Evolutionary conservation across 2,888 invertebrate genomes (phyloP).

Genomic region (Drosophila kambysellisi): DNA sequence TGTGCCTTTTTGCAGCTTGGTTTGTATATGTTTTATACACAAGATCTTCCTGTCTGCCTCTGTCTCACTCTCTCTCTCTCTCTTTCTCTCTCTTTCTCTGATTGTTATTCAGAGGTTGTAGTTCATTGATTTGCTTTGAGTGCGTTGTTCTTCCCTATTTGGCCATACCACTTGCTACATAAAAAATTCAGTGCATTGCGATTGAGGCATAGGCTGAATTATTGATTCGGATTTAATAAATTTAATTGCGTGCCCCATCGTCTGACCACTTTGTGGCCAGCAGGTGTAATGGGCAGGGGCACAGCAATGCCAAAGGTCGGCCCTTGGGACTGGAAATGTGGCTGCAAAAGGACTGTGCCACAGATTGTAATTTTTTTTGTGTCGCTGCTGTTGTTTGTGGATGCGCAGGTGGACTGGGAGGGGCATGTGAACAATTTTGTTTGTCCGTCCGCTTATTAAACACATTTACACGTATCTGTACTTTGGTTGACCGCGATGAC

Average conservation of each 20-base stretch:
- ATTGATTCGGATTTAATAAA: conserved; percentile 80
- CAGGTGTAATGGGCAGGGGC: conserved; percentile 6
- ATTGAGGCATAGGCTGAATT: conserved; percentile 59
- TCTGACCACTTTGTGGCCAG: conserved; percentile 43
- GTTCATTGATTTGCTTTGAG: not conserved
- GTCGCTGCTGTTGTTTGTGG: conserved; percentile 3
- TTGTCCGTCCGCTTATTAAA: conserved; percentile 53
- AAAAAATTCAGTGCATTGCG: conserved; percentile 25
- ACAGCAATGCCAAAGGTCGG: not conserved
- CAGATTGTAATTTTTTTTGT: conserved; percentile 12
- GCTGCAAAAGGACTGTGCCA: conserved; percentile 13
- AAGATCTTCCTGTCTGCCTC: not conserved
- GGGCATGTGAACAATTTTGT: conserved; percentile 43
- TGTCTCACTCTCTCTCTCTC: not conserved
- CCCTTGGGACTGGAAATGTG: not conserved
- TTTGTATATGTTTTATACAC: not conserved
- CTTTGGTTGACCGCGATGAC: conserved; percentile 44
- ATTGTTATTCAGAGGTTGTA: not conserved
- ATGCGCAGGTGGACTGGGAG: not conserved
- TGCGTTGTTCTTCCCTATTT: not conserved
- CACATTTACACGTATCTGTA: conserved; percentile 53
- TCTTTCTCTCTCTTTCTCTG: not conserved
- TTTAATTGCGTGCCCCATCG: conserved; percentile 65
- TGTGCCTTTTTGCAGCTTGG: not conserved
- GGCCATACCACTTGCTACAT: conserved; percentile 17